Evolutionary conservation across 2,888 invertebrate genomes (phyloP), one percentile per base, ranked within the genome.

Genomic region (Ernsta delagoae): DNA sequence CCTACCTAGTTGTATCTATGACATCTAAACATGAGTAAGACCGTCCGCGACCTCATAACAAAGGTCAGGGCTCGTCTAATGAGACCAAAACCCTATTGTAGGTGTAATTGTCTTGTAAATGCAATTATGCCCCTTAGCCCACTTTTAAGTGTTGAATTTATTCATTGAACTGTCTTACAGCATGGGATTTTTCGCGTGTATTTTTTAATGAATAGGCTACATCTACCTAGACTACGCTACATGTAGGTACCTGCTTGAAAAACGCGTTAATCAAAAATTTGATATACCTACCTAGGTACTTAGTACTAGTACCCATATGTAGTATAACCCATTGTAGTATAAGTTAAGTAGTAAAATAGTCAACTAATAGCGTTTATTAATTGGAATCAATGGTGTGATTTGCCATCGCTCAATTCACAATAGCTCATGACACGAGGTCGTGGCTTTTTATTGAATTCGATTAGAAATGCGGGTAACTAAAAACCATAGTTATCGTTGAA

Each of bases 361-460:
- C 36, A 53, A 53, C 24, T 53, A 53, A 39, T 79, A 73, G 71
- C 59, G 68, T 61, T 74, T 73, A 77, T 78, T 78, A 78, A 77
- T 73, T 75, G 70, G 73, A 75, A 76, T 78, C 75, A 77, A 83
- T 80, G 74, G 80, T 82, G 79, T 80, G 86, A 89, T 89, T 87
- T 83, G 82, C 83, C 79, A 79, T 81, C 79, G 82, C 82, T 83
- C 75, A 77, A 72, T 68, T 74, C 71, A 88, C 87, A 90, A 89
- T 87, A 74, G 83, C 70, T 70, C 73, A 69, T 73, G 72, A 72
- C 79, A 73, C 78, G 82, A 82, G 87, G 87, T 87, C 86, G 82
- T 77, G 83, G 79, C 80, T 86, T 89, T 87, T 91, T 90, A 90
- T 90, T 89, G 83, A 82, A 84, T 84, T 79, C 80, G 75, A 85